Base-by-base conservation (phyloP, 2,113 vertebrate species). In the Tinamus guttatus region DNA sequence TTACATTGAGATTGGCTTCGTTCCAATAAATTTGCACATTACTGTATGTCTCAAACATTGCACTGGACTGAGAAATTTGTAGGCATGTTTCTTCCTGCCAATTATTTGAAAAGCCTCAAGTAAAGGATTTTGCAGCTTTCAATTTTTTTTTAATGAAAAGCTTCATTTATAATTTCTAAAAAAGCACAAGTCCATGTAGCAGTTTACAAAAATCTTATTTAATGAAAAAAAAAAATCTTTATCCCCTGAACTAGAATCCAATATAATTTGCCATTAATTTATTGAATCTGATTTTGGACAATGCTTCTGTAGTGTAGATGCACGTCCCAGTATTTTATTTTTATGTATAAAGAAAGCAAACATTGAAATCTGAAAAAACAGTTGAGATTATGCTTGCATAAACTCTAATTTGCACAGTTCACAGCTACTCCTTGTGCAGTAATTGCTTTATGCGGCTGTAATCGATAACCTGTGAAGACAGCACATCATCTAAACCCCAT, bases 371-470 rank as follows among this genome's bases (percentile, higher is more conserved):
- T 93, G 91, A 89, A 96, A 96, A 93, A 94, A 45, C 91, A 90
- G 81, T 96, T 97, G 97, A 97, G 98, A 98, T 98, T 97, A 98
- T 97, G 96, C 95, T 98, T 97, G 97, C 97, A 98, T 98, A 98
- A 97, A 98, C 97, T 98, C 97, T 97, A 96, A 97, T 96, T 98
- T 98, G 98, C 98, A 99, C 98, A 99, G 97, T 97, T 98, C 98
- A 98, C 97, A 96, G 97, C 98, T 97, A 98, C 98, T 98, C 98
- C 98, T 96, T 95, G 95, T 98, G 98, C 98, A 98, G 97, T 96
- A 98, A 98, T 98, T 98, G 96, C 98, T 98, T 98, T 98, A 98
- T 98, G 98, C 98, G 95, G 98, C 98, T 98, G 98, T 99, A 98
- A 99, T 98, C 97, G 97, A 98, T 98, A 98, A 98, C 97, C 96